Base-by-base conservation (phyloP, 2,113 vertebrate genomes). In the Corydoras maculifer region DNA sequence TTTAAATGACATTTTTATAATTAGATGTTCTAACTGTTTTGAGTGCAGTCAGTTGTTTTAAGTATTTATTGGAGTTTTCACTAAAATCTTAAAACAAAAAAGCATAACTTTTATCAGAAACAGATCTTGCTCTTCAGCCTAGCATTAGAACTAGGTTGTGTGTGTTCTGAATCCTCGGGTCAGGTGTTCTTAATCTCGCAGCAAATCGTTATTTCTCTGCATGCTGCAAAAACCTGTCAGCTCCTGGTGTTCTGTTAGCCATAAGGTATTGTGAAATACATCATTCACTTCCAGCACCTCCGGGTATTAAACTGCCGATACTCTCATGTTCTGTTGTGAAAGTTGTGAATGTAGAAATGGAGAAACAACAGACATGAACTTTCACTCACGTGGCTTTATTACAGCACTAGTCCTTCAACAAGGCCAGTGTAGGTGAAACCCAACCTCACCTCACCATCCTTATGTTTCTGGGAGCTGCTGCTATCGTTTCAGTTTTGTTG, bases 321-420 rank as follows among this genome's bases (percentile, higher is more conserved):
- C 8, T 66, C 15, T 8, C 2, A 43, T 43, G 18, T 8, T 30
- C 35, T 53, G 57, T 54, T 70, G 55, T 61, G 62, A 75, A 69
- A 75, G 62, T 65, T 62, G 60, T 64, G 30, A 65, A 48, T 25
- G 53, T 68, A 60, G 30, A 66, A 64, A 66, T 61, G 48, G 31
- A 70, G 59, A 61, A 70, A 61, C 48, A 66, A 75, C 58, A 61
- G 18, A 18, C 25, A 14, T 53, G 14, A 50, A 65, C 62, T 18
- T 65, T 65, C 50, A 51, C 48, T n/a, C 43, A 5, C 9, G 29
- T 62, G 30, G 54, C 66, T 14, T 65, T 69, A 58, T 69, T 58
- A 69, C 62, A 65, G 53, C 53, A 54, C 69, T 48, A 65, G 32
- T n/a, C 58, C 7, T 43, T 43, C 35, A 43, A 43, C 35, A 43